A percentile compares a stretch with the other conserved stretches of the same genome.
These are phyloP conservation scores for Cebus imitator DNA, from an alignment of 2,113 vertebrate species.

Conservation along the genomic window DNA sequence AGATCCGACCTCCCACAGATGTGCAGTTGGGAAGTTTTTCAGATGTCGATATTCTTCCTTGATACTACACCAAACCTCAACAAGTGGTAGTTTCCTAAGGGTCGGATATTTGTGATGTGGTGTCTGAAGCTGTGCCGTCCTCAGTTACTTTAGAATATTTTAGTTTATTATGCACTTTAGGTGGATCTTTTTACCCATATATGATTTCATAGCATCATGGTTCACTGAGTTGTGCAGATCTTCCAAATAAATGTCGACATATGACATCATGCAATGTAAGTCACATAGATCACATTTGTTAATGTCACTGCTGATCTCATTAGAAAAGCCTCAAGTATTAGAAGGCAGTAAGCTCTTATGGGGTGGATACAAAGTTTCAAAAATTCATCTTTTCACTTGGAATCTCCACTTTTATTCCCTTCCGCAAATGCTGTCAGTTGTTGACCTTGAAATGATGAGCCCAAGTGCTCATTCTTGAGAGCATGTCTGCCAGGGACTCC, in stretches of 20 bases:
- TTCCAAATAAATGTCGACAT: background rate
- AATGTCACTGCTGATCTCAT: background rate
- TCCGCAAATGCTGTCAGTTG: background rate
- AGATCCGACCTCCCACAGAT: background rate
- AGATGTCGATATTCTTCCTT: background rate
- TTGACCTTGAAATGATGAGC: background rate
- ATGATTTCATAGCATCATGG: background rate
- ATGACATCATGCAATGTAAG: accelerated
- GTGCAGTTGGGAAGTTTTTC: accelerated
- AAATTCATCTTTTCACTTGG: background rate
- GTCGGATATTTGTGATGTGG: accelerated
- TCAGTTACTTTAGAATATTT: accelerated
- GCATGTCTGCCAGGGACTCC: accelerated
- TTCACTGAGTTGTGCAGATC: accelerated
- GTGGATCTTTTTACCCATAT: accelerated
- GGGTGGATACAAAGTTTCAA: background rate
- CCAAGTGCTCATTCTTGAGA: background rate
- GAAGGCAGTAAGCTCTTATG: background rate
- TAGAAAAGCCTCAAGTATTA: background rate
- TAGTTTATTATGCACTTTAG: accelerated
- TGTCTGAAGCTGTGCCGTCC: background rate
- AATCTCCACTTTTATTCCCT: background rate
- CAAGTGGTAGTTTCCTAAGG: background rate
- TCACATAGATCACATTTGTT: accelerated
- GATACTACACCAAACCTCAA: background rate